Conservation (phyloP, 2,888 invertebrate genomes). For the Brachyptera putata region DNA sequence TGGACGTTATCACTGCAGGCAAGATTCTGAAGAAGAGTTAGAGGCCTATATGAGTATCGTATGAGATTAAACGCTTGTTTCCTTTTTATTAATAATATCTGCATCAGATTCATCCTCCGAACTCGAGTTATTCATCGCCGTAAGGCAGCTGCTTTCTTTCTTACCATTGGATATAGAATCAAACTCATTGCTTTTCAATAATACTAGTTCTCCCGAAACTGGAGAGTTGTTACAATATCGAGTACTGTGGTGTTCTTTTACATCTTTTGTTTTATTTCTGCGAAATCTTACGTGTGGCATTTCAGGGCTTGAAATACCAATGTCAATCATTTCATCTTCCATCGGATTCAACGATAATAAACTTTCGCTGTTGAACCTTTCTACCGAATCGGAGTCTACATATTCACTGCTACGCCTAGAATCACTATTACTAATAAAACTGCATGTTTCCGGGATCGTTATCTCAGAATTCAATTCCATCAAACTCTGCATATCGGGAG, state of each 20-base stretch:
- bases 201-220: background rate
- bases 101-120: background rate
- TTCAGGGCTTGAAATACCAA: background rate
- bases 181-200: background rate
- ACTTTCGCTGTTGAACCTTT: background rate
- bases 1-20: too few relatives aligned
- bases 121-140: background rate
- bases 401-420: background rate
- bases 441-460: background rate
- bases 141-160: background rate
- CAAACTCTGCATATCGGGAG: background rate
- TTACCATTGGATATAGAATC: conserved; percentile 4
- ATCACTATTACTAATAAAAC: background rate
- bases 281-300: background rate
- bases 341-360: background rate
- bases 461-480: background rate
- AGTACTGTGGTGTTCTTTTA: background rate
- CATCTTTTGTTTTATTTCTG: background rate
- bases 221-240: background rate
- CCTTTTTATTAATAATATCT: conserved; percentile 26
- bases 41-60: too few relatives aligned
- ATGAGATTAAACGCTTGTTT: conserved; percentile 27
- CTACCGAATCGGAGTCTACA: background rate
- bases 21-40: too few relatives aligned
- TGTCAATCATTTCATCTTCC: background rate